Evolutionary conservation across 1,140 invertebrate genomes (phyloP), one percentile per base, ranked within the genome.

Genomic region (Antheraea mylitta): DNA sequence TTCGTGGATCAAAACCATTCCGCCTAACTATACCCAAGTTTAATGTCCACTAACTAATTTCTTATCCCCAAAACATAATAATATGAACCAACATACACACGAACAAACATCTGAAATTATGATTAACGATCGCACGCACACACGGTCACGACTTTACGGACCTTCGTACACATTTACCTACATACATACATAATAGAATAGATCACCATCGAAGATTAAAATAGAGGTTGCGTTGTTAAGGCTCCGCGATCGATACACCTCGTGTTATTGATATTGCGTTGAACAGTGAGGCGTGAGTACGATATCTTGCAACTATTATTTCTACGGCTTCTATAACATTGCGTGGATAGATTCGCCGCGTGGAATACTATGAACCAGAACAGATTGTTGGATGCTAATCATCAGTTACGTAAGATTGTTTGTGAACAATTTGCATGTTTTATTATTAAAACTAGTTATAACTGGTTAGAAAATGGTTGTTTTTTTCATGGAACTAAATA

Each of bases 41-140:
- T 91, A 87, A 91, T 90, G 89, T 91, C 89, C 89, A 91, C 89
- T 89, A 91, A 91, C 89, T 91, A 91, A 91, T 91, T 91, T 91
- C 89, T 90, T 91, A 91, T 91, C 86, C 89, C 87, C 87, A 84
- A 91, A 91, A 90, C 89, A 89, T 89, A 89, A 91, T 90, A 90
- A 89, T 86, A 83, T 86, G 87, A 86, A 77, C 81, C 78, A 80
- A 89, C 89, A 83, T 81, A 87, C 83, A 89, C 86, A 90, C 82
- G 86, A 80, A 91, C 88, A 91, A 90, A 91, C 83, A 86, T 89
- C 82, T 83, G 82, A 89, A 91, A 91, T 90, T 88, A 91, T 91
- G 89, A 91, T 91, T 91, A 91, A 91, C 87, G 87, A 91, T 80
- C 89, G 68, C 77, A 82, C 87, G 80, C 89, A 86, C 82, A 86